These are phyloP conservation scores for Lepidochitona cinerea DNA, from an alignment of 2,888 invertebrate species.

Conservation along the genomic window DNA sequence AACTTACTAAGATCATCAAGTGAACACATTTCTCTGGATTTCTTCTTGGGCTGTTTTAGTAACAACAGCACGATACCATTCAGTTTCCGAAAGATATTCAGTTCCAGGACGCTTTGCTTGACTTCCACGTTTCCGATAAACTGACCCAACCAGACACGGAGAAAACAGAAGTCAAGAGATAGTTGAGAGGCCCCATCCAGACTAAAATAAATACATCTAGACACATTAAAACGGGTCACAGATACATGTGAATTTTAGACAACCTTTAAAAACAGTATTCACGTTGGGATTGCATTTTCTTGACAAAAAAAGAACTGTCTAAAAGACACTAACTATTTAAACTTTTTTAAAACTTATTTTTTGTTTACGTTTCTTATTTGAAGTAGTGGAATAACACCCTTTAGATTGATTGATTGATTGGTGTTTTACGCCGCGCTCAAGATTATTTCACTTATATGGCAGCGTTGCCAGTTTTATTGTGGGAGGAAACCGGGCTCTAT, in stretches of 20 bases:
- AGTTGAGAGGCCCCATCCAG: constrained; percentile 66
- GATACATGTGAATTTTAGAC: too few species aligned
- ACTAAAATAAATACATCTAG: constrained; percentile 50
- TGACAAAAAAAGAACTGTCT: not conserved
- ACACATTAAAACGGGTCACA: too few species aligned
- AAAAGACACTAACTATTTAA: too few species aligned
- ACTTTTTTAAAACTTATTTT: too few species aligned
- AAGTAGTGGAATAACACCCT: too few species aligned
- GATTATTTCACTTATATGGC: too few species aligned
- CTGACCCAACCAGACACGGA: constrained; percentile 53
- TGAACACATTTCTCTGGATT: constrained; percentile 41
- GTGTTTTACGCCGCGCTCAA: too few species aligned
- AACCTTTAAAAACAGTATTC: not conserved
- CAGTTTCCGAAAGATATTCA: constrained; percentile 60
- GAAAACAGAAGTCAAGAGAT: constrained; percentile 55
- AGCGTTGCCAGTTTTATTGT: too few species aligned
- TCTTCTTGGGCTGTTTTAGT: constrained; percentile 58
- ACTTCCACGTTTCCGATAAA: constrained; percentile 51
- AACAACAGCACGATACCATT: constrained; percentile 57
- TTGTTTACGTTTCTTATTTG: too few species aligned
- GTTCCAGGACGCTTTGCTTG: constrained; percentile 56
- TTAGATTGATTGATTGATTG: too few species aligned
- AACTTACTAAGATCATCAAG: constrained; percentile 50
- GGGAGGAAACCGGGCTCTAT: too few species aligned
- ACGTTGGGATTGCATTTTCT: not conserved